Percentiles rank a stretch among this genome's conserved stretches.
phyloP scores from a whole-genome alignment of 53 echinoderm and acorn worm genomes.

The Hippasteria phrygiana region DNA sequence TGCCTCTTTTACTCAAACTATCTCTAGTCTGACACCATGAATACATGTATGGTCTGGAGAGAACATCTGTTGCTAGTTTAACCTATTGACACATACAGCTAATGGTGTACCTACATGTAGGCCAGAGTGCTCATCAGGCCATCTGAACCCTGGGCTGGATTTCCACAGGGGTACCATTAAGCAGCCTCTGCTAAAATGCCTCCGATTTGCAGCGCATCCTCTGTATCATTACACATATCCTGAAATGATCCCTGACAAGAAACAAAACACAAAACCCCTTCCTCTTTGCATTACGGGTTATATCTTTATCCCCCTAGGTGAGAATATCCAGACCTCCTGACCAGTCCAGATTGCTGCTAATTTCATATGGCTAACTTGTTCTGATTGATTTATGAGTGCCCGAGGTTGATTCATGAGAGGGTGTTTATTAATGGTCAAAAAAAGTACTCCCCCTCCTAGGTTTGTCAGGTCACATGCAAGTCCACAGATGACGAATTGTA shows the following conservation, averaged over 20 bases:
- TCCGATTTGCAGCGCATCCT: background rate
- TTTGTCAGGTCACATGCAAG: background rate
- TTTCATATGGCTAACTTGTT: background rate
- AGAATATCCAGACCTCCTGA: background rate
- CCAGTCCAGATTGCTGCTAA: background rate
- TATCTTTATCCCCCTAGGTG: background rate
- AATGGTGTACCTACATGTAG: too few species aligned
- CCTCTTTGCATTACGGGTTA: background rate
- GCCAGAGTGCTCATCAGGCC: too few species aligned
- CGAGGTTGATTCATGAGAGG: conserved; percentile 1
- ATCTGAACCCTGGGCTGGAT: background rate
- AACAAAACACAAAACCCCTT: conserved; percentile 32
- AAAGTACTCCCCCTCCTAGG: background rate
- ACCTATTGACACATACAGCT: too few species aligned
- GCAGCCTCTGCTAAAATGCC: background rate
- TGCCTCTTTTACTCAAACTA: too few species aligned
- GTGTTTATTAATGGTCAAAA: background rate
- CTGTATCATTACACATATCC: conserved; percentile 40
- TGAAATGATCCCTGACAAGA: conserved; percentile 22
- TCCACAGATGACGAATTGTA: conserved; percentile 18
- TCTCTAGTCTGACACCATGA: too few species aligned
- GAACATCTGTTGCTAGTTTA: too few species aligned
- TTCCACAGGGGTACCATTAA: background rate
- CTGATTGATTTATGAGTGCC: conserved; percentile 13
- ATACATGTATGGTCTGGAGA: too few species aligned